Base-by-base conservation (phyloP, 2,888 invertebrate species). In the Leptinotarsa tumamoca region DNA sequence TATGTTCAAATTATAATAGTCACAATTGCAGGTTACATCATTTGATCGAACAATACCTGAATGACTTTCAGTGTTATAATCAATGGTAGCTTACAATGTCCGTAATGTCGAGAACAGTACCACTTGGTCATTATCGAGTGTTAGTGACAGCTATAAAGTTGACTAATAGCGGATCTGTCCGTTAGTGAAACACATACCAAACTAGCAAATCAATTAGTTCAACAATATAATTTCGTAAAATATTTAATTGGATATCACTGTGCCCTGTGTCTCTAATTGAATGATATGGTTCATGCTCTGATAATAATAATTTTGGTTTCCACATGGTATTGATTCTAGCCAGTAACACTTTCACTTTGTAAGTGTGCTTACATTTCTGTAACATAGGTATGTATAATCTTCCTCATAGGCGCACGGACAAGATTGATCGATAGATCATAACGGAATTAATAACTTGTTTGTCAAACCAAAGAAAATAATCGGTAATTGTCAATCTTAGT, bases 281-380 rank as follows among this genome's bases (percentile, higher is more conserved):
- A 76, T 69, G 73, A 76, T 78, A 76, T 67, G 74, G 52, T 79
- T 79, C 76, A 78, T 78, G 79, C 79, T 79, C 79, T 77, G 74
- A 74, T 78, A 78, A 78, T 74, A 49, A 73, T 70, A 78, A 77
- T 78, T 79, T 76, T 67, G 61, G 76, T 79, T 79, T 79, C 79
- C 75, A 75, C 71, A 78, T 76, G 52, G 23, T 78, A 77, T 78
- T 67, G 71, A 77, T 78, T 71, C 70, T 52, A 68, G 68, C 21
- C 52, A 51, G 74, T 73, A 78, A 76, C 76, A 78, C 79, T 79
- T 79, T 79, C 79, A 76, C 79, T 75, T 50, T 5, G 43, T 76
- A 49, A 67, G 56, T 67, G 18, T 67, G 54, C 15, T 33, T 63
- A n/a, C 43, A 73, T 73, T 72, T 75, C 71, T 71, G 43, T 43